A percentile compares a stretch with the other conserved stretches of the same genome.
Conservation (phyloP, 2,113 vertebrate species). For the Sinocyclocheilus rhinocerous region DNA sequence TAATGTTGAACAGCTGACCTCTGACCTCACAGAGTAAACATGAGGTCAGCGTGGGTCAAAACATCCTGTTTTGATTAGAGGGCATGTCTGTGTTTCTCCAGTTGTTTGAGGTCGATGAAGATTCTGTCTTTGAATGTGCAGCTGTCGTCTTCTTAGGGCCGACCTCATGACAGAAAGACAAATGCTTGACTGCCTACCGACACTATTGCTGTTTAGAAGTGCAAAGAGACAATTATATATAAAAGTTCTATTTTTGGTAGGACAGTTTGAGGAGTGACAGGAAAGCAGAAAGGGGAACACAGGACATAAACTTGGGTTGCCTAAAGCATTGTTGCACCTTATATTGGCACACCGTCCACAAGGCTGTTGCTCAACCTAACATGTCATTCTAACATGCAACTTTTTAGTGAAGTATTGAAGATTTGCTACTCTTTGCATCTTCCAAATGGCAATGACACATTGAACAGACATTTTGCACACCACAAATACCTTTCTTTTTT, state of each 20-base stretch:
- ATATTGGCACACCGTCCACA: neutral
- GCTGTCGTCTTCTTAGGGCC: conserved; percentile 9
- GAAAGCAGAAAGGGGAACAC: neutral
- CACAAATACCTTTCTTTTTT: neutral
- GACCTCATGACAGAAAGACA: neutral
- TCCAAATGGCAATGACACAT: neutral
- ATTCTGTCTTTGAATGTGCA: neutral
- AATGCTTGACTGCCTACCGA: neutral
- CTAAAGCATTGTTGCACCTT: neutral
- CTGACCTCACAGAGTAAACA: conserved; percentile 48
- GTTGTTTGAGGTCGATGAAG: neutral
- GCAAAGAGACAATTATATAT: neutral
- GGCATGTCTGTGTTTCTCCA: neutral
- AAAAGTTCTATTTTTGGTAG: neutral
- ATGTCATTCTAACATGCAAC: neutral
- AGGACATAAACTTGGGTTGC: neutral
- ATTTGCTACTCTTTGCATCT: neutral
- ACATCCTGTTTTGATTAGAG: conserved; percentile 59
- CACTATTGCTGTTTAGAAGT: neutral
- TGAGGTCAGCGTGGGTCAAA: conserved; percentile 38
- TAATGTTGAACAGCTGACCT: conserved; percentile 40
- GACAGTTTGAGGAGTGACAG: neutral
- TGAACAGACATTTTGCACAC: neutral
- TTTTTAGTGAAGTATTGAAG: neutral
- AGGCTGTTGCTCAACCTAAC: neutral